Evolutionary conservation across 2,888 invertebrate genomes (phyloP), one percentile per base, ranked within the genome.

Genomic region (Blastobasis lacticolella): DNA sequence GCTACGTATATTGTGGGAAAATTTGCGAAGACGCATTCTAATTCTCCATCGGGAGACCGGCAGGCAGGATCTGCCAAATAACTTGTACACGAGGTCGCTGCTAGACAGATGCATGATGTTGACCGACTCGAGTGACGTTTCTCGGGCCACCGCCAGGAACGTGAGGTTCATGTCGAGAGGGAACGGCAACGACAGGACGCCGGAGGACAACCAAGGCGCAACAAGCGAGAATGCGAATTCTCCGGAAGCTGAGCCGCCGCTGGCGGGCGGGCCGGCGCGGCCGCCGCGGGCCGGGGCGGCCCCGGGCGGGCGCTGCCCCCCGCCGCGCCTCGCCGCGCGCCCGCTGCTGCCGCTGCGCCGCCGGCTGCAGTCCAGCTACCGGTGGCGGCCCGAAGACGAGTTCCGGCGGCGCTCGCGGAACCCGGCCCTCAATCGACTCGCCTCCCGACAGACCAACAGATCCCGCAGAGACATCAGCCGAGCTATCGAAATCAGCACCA

Each of bases 1-100:
- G 61, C 85, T 93, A 50, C 88, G 92, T 6, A 82, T 81, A 40
- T 90, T 93, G 88, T 91, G 93, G 88, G 90, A 91, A 54, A 91
- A 91, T 64, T 78, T 93, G 55, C 90, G 91, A 37, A 75, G 90
- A 43, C 90, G 91, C 51, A 90, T 93, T 59, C 75, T 90, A 54
- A 72, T 84, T 59, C 68, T 91, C 51, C 85, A 91, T 57, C 74
- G 90, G 55, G 86, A 89, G 60, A 82, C 87, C 0, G 80, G 81
- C 10, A 65, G 78, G 49, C 78, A 75, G 55, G 82, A 81, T 45
- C 44, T 51, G 6, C 62, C 78, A 46, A 81, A 81, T 2, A 78
- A 75, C 49, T 79, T 80, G 62, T 87, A 84, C 57, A 81, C 83
- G 8, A 74, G 86, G 56, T 80, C 85, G 5, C 70, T 88, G 45